Evolutionary conservation across 2,797 vertebrate genomes (phyloP), one percentile per base, ranked within the genome.

Genomic region (Erethizon dorsatum): DNA sequence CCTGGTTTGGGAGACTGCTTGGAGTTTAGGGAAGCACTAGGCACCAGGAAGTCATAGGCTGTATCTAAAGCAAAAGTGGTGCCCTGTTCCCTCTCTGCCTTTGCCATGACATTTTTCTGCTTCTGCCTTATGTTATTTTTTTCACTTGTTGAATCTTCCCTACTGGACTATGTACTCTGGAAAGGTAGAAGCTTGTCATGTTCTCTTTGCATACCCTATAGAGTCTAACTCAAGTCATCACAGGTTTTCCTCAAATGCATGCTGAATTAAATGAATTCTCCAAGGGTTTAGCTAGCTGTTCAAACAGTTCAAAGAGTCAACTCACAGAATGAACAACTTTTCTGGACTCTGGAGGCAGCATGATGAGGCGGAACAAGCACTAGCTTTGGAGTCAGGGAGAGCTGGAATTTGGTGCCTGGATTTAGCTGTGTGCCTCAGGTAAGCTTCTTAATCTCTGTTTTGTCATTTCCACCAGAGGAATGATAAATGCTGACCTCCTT

Each of bases 391-490:
- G 73, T 83, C 41, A 50, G 88, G 56, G 31, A 79, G 78, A 96
- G 31, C 56, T 63, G 87, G 78, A 57, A 92, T 97, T 88, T 94
- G 73, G 41, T 31, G 8, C 79, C 47, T 15, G 63, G 37, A 83
- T 96, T 93, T 86, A 96, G 57, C 61, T 88, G 61, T 78, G 61
- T 88, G 78, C 54, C 83, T 95, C 63, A 18, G 82, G 84, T 37
- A 71, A 94, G 56, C 67, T 88, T 88, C 85, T 83, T 89, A 95
- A 97, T 94, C 82, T 95, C 26, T 87, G 52, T 96, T 96, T 94
- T 50, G 0, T 93, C 94, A 89, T 96, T 92, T 96, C 88, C 79
- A 95, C 71, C 37, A 80, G 28, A 91, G 26, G 45, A 24, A 94
- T 94, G 90, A 94, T 80, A 90, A 95, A 91, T 83, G 82, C 45